Base-by-base conservation (phyloP, 2,113 vertebrate species). In the Brachirus orientalis region DNA sequence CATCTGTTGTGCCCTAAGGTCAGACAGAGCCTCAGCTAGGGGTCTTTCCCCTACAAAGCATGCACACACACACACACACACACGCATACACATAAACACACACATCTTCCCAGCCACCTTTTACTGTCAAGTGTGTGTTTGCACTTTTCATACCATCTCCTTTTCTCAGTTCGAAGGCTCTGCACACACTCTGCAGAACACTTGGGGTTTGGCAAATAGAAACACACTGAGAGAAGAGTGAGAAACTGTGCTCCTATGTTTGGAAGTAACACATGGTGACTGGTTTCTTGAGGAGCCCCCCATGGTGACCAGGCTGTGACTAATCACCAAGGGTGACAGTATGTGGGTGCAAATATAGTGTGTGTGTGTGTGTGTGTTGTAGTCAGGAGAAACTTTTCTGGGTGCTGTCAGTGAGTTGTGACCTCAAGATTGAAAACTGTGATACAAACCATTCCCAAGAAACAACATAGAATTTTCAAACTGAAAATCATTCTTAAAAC, bases 1-100 rank as follows among this genome's bases (percentile, higher is more conserved):
- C 82, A 85, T 84, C 82, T 90, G 88, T 59, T 71, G 2, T 67
- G 79, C 84, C 63, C 37, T 33, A 63, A 59, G 80, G 51, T 58
- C 55, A 70, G 57, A 66, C 50, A 64, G 40, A 78, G 43, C 41
- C 48, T 68, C 65, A 80, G 62, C 72, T 66, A 68, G 79, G 56
- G 67, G 66, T 73, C 60, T 59, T 53, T 48, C 69, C 22, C 47
- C 48, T 22, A 16, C 52, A 63, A 40, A 10, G 48, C 17, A 38
- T 47, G 45, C 59, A 38, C 57, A 54, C 67, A 60, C 40, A 46
- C 22, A 57, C 18, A n/a, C 43, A 9, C 43, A 28, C 11, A 8
- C 43, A 44, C 16, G 6, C 16, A 44, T 14, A 44, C 43, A 44
- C 43, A 44, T 3, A 44, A 14, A n/a, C 43, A n/a, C n/a, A n/a